A percentile compares a stretch with the other conserved stretches of the same genome.
These are phyloP conservation scores for Drosophila punjabiensis DNA, from an alignment of 1,140 invertebrate genomes.

Conservation along the genomic window DNA sequence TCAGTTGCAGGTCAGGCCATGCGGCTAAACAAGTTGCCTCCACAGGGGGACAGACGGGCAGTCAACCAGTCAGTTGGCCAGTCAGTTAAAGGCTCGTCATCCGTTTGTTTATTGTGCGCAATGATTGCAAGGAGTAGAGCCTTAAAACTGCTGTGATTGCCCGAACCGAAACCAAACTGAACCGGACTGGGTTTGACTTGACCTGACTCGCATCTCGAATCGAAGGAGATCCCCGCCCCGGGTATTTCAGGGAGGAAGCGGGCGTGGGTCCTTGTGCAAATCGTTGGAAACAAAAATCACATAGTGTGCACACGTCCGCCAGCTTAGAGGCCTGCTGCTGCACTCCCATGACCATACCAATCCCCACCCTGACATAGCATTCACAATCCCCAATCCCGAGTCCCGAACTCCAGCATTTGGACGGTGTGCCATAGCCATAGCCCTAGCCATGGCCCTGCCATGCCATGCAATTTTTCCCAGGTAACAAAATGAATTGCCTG, in stretches of 20 bases:
- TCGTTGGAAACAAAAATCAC: conserved; percentile 82
- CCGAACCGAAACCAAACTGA: conserved; percentile 44
- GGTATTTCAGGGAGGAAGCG: background rate
- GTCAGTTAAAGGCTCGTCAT: conserved; percentile 82
- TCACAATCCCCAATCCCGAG: conserved; percentile 14
- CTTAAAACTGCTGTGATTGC: conserved; percentile 78
- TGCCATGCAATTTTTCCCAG: conserved; percentile 78
- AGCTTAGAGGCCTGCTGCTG: conserved; percentile 53
- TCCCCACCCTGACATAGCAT: background rate
- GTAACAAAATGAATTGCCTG: conserved; percentile 82
- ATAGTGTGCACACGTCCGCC: conserved; percentile 79
- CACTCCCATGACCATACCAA: background rate
- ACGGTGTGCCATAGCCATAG: conserved; percentile 51
- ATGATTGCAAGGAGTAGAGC: conserved; percentile 68
- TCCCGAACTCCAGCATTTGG: conserved; percentile 35
- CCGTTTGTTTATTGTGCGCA: conserved; percentile 79
- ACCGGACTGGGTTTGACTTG: conserved; percentile 56
- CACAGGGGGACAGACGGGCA: conserved; percentile 3
- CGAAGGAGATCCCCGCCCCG: conserved; percentile 25
- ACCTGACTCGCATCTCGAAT: conserved; percentile 51
- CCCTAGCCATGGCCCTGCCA: conserved; percentile 50
- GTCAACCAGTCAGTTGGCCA: conserved; percentile 48
- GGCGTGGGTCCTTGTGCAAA: conserved; percentile 67
- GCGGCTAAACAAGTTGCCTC: conserved; percentile 68
- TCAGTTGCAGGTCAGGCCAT: conserved; percentile 17